phyloP scores from a whole-genome alignment of 2,113 vertebrate genomes.

The Emberiza fucata region DNA sequence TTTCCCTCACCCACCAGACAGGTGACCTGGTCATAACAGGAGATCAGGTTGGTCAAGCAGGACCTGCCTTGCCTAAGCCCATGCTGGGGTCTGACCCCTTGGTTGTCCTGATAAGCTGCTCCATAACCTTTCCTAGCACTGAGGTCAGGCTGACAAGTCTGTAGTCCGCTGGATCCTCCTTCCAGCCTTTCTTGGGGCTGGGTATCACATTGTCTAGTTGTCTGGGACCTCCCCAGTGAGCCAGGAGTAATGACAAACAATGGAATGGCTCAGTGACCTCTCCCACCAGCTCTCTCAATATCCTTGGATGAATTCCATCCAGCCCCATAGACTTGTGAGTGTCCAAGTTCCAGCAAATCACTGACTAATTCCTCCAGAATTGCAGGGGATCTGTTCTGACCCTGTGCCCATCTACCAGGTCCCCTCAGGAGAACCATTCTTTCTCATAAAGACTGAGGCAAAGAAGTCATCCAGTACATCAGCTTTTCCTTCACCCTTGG shows the following conservation, averaged over 20 bases:
- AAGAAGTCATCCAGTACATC: neutral
- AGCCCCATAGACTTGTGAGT: neutral
- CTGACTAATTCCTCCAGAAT: neutral
- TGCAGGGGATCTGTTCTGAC: neutral
- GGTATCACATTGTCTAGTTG: neutral
- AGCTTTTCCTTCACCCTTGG: neutral
- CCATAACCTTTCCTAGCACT: neutral
- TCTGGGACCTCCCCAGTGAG: rapidly evolving
- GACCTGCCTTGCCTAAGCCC: neutral
- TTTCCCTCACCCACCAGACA: neutral
- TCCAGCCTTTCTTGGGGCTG: neutral
- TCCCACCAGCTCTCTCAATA: neutral
- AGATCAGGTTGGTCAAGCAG: neutral
- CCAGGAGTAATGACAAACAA: neutral
- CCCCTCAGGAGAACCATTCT: neutral
- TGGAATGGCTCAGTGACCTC: neutral
- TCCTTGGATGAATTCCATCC: neutral
- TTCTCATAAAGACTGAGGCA: neutral
- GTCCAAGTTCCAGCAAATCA: neutral
- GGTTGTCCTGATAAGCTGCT: neutral
- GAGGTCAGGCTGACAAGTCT: neutral
- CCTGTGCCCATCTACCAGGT: neutral
- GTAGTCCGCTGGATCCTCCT: neutral
- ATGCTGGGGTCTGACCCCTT: too few species aligned
- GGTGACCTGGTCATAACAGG: neutral